Evolutionary conservation across 2,888 invertebrate species (phyloP).

Genomic region (Steinernema hermaphroditum): DNA sequence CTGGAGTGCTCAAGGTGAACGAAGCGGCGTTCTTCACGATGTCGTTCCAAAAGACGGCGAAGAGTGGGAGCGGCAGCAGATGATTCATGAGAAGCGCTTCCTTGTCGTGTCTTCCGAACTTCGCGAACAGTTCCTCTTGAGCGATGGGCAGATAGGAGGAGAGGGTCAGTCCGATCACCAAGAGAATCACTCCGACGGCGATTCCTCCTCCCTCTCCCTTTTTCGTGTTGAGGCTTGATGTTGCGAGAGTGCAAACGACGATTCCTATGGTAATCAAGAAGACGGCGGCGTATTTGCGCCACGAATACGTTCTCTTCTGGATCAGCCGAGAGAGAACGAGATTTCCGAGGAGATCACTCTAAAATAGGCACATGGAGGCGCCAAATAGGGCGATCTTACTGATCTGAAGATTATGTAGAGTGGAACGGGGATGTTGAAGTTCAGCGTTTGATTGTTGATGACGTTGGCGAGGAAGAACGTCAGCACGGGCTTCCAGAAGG

Average conservation of each 20-base stretch:
- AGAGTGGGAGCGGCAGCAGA: conserved; percentile 84
- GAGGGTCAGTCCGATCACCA: conserved; percentile 84
- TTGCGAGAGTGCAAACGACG: conserved; percentile 82
- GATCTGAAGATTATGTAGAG: conserved; percentile 97
- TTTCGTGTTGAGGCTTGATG: conserved; percentile 28
- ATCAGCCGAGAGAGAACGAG: conserved; percentile 91
- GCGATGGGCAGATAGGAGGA: conserved; percentile 77
- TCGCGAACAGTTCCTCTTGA: conserved; percentile 69
- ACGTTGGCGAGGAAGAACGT: conserved; percentile 92
- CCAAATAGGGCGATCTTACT: conserved; percentile 71
- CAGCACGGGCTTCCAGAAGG: conserved; percentile 80
- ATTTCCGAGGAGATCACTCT: conserved; percentile 94
- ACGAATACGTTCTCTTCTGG: conserved; percentile 76
- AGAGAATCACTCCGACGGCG: conserved; percentile 69
- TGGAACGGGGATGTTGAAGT: conserved; percentile 95
- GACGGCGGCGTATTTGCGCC: conserved; percentile 86
- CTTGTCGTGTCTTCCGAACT: conserved; percentile 85
- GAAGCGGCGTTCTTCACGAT: conserved; percentile 77
- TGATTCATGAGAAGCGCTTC: conserved; percentile 74
- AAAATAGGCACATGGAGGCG: conserved; percentile 30
- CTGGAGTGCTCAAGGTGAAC: conserved; percentile 71
- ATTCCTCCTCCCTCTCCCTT: conserved; percentile 52
- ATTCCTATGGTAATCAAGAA: conserved; percentile 91
- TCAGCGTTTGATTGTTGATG: conserved; percentile 86
- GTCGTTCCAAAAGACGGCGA: conserved; percentile 79